These are phyloP conservation scores for Pseudeuparius sepicola DNA, from an alignment of 2,888 invertebrate genomes.

Conservation along the genomic window DNA sequence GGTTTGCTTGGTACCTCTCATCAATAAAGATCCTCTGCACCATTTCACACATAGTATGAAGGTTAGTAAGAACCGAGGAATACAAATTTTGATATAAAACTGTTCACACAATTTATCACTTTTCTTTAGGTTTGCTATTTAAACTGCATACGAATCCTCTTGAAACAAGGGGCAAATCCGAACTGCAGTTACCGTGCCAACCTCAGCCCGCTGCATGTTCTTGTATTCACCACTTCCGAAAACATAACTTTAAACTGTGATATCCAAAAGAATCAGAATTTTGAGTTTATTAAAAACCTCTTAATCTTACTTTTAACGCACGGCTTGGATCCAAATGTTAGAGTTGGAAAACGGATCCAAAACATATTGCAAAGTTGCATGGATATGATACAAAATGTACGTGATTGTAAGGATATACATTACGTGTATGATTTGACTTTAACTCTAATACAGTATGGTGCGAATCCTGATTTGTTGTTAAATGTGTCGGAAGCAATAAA, in stretches of 20 bases:
- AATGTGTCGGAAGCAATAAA: slow-evolving; percentile 40
- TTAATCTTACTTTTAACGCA: slow-evolving; percentile 54
- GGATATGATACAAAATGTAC: slow-evolving; percentile 60
- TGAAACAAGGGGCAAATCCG: slow-evolving; percentile 62
- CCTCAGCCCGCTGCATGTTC: slow-evolving; percentile 57
- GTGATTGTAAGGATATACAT: slow-evolving; percentile 54
- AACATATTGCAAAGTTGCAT: slow-evolving; percentile 61
- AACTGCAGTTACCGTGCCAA: slow-evolving; percentile 61
- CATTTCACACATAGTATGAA: slow-evolving; percentile 66
- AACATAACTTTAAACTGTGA: slow-evolving; percentile 59
- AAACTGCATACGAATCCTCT: slow-evolving; percentile 56
- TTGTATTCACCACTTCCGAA: slow-evolving; percentile 61
- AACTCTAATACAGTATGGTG: slow-evolving; percentile 63
- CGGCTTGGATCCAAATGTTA: slow-evolving; percentile 55
- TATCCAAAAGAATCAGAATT: slow-evolving; percentile 55
- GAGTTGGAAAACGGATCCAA: slow-evolving; percentile 50
- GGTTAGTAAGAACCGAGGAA: slow-evolving; percentile 40
- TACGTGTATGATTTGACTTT: slow-evolving; percentile 60
- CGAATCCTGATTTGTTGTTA: slow-evolving; percentile 58
- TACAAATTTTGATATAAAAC: slow-evolving; percentile 8
- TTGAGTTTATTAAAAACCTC: slow-evolving; percentile 61
- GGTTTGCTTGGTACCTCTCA: slow-evolving; percentile 62
- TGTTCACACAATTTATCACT: slow-evolving; percentile 3
- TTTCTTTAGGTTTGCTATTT: slow-evolving; percentile 56
- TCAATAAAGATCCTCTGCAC: slow-evolving; percentile 63